phyloP scores from a whole-genome alignment of 2,797 vertebrate species.

The Amphiprion clarkii region DNA sequence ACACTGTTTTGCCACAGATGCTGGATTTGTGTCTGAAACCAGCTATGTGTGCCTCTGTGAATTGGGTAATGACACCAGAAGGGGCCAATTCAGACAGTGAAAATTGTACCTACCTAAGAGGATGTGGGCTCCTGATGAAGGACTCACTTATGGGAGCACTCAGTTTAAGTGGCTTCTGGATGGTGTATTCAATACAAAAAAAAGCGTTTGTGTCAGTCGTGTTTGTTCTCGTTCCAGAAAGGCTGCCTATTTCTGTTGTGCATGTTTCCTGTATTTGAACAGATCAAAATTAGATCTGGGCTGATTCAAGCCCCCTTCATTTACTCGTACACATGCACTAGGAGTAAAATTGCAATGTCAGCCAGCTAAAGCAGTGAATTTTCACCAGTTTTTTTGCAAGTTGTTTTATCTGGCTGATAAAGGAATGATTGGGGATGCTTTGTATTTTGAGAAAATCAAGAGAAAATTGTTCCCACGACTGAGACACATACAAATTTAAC shows the following conservation, averaged over 20 bases:
- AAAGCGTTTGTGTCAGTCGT: slow-evolving; percentile 3
- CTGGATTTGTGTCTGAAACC: slow-evolving; percentile 44
- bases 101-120: slow-evolving; percentile 68
- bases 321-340: background rate
- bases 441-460: slow-evolving; percentile 5
- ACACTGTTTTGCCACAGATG: slow-evolving; percentile 18
- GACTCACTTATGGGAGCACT: slow-evolving; percentile 69
- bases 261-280: slow-evolving; percentile 17
- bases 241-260: slow-evolving; percentile 23
- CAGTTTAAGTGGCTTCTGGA: slow-evolving; percentile 66
- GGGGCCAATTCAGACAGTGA: slow-evolving; percentile 69
- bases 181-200: slow-evolving; percentile 48
- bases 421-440: slow-evolving; percentile 15
- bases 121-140: slow-evolving; percentile 65
- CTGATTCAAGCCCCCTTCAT: slow-evolving; percentile 16
- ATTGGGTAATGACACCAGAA: slow-evolving; percentile 67
- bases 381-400: background rate
- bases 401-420: slow-evolving; percentile 1
- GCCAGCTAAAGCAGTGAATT: slow-evolving; percentile 9
- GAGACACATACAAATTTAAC: background rate
- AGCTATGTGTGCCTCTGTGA: slow-evolving; percentile 42
- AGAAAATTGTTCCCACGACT: background rate
- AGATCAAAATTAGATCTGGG: slow-evolving; percentile 19
- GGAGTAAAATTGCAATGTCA: background rate
- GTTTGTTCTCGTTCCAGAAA: slow-evolving; percentile 36